Base-by-base conservation (phyloP, 2,797 vertebrate genomes). In the Centroberyx gerrardi region DNA sequence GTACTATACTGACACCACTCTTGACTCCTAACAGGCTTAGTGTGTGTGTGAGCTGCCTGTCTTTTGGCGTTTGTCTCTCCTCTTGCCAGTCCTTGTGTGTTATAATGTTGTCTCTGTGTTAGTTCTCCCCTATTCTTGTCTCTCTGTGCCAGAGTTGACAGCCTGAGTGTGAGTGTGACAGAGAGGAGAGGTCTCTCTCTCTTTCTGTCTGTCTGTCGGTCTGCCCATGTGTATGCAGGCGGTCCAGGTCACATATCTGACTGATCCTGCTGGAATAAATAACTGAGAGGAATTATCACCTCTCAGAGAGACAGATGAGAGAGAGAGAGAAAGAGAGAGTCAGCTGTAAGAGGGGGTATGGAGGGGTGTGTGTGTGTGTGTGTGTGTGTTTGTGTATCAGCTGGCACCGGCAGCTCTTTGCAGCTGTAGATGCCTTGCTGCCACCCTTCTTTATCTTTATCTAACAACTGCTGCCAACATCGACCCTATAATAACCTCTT, bases 201-300 rank as follows among this genome's bases (percentile, higher is more conserved):
- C n/a, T n/a, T n/a, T n/a, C n/a, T 1, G 54, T 31, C 7, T 49
- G 56, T 70, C 63, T 66, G 72, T 55, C 62, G 15, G n/a, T 52
- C 3, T 31, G 52, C 44, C 22, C 36, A 29, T 22, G 75, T 78
- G 53, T 59, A 29, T 48, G 56, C 10, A 29, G 71, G 48, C 3
- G 4, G 46, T 29, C 68, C 72, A 51, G 82, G 83, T 84, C 85
- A 80, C 78, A 85, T 85, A 84, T 86, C 78, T 62, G 38, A 80
- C 51, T 88, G 81, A 91, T 85, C 82, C 67, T 54, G 81, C 29
- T 78, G 85, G 87, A 93, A 93, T 84, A 88, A 92, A 92, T 91
- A 92, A 87, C 91, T 54, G 78, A 53, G 80, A 76, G 68, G 82
- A 77, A 87, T 86, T 83, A 75, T 85, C 88, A 88, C 87, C 81